A percentile compares a stretch with the other conserved stretches of the same genome.
Evolutionary conservation across 2,113 vertebrate genomes (phyloP).

Genomic region (Nycticryphes semicollaris): DNA sequence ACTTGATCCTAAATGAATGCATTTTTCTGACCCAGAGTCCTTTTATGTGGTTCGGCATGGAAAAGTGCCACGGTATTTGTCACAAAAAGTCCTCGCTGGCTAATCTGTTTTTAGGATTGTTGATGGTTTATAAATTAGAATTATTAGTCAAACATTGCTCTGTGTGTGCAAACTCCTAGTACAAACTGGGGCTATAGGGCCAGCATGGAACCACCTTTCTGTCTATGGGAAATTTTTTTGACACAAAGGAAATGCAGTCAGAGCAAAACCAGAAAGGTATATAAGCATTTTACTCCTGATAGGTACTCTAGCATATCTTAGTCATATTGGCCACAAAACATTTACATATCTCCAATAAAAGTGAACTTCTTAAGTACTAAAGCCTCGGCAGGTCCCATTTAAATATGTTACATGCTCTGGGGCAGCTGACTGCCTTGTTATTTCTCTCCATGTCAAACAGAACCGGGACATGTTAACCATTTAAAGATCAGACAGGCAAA

Average conservation of each 20-base stretch:
- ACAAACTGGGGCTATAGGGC: not conserved
- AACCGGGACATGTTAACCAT: not conserved
- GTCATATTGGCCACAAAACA: not conserved
- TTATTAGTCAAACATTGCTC: constrained; percentile 54
- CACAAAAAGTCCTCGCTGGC: constrained; percentile 53
- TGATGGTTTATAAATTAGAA: constrained; percentile 67
- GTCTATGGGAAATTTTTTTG: not conserved
- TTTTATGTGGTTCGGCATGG: constrained; percentile 70
- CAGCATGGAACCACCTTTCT: not conserved
- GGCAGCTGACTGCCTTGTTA: not conserved
- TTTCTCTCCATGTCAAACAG: not conserved
- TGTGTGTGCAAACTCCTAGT: constrained; percentile 12
- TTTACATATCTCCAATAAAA: not conserved
- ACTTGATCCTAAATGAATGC: constrained; percentile 73
- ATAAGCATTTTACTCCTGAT: not conserved
- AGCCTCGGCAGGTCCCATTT: not conserved
- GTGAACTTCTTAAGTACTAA: not conserved
- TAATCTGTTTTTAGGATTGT: constrained; percentile 70
- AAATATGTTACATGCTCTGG: not conserved
- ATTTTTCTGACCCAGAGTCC: constrained; percentile 64
- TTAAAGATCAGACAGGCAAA: not conserved
- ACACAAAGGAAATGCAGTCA: not conserved
- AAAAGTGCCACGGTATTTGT: constrained; percentile 68
- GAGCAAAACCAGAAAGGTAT: not conserved
- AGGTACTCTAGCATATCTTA: not conserved